These are phyloP conservation scores for Apocrypta bakeri DNA, from an alignment of 1,140 invertebrate genomes.

Conservation along the genomic window DNA sequence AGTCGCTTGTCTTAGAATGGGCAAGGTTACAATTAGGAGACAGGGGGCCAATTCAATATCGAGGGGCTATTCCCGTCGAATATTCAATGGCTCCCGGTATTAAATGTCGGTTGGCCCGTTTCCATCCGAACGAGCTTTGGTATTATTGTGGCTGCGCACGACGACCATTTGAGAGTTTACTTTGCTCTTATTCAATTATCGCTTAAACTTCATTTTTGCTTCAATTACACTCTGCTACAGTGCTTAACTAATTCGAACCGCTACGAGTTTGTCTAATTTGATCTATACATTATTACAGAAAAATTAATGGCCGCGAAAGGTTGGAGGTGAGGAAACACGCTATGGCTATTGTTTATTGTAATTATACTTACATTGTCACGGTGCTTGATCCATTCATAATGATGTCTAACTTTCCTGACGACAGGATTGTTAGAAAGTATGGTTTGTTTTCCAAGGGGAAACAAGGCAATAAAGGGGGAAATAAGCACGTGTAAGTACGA, in stretches of 20 bases:
- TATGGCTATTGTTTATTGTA: not conserved
- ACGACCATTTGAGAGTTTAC: constrained; percentile 39
- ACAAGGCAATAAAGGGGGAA: too few species aligned
- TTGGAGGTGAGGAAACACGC: not conserved
- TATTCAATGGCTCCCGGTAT: constrained; percentile 70
- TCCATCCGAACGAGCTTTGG: constrained; percentile 59
- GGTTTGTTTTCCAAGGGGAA: too few species aligned
- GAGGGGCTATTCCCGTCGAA: constrained; percentile 67
- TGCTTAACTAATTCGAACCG: constrained; percentile 7
- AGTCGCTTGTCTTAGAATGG: constrained; percentile 46
- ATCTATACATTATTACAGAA: constrained; percentile 12
- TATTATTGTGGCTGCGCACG: constrained; percentile 56
- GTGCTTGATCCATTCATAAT: not conserved
- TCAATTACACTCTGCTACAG: constrained; percentile 19
- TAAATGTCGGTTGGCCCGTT: constrained; percentile 67
- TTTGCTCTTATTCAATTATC: constrained; percentile 48
- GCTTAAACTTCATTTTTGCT: constrained; percentile 42
- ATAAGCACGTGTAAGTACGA: too few species aligned
- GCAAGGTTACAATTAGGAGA: constrained; percentile 74
- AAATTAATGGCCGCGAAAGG: not conserved
- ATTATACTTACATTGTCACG: not conserved
- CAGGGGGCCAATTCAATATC: constrained; percentile 73
- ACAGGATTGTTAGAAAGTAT: not conserved
- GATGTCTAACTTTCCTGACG: not conserved
- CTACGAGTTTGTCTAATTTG: not conserved